Conservation (phyloP, 2,797 vertebrate genomes). For the Taeniopygia guttata region DNA sequence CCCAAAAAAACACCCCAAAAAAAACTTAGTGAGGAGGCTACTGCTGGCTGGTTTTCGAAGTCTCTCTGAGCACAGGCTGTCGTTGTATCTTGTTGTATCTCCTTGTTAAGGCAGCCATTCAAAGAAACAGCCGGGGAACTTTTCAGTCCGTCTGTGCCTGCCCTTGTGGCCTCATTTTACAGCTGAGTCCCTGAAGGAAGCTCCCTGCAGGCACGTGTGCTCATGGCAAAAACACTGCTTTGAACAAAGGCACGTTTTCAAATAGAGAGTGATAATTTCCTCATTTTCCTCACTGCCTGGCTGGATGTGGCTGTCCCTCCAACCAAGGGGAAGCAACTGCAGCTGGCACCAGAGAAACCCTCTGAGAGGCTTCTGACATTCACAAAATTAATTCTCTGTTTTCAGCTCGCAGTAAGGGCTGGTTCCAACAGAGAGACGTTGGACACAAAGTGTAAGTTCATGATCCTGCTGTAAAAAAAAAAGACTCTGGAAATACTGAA, state of each 20-base stretch:
- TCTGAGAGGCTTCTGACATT: neutral
- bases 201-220: neutral
- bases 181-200: neutral
- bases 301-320: neutral
- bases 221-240: neutral
- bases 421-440: neutral
- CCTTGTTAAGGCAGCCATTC: slow-evolving; percentile 1
- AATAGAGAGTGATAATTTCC: neutral
- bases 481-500: neutral
- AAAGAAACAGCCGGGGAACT: neutral
- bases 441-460: neutral
- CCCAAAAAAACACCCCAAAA: neutral
- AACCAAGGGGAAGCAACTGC: neutral
- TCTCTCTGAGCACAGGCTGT: neutral
- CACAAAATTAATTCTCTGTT: neutral
- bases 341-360: neutral
- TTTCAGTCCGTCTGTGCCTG: neutral
- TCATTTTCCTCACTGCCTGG: neutral
- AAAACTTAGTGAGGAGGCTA: neutral
- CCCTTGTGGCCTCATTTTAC: neutral
- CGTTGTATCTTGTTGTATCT: neutral
- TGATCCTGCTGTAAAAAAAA: neutral
- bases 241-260: neutral
- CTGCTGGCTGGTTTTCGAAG: neutral
- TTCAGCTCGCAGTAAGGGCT: neutral